phyloP scores from a whole-genome alignment of 2,888 invertebrate genomes.

The Carpatolechia fugitivella region DNA sequence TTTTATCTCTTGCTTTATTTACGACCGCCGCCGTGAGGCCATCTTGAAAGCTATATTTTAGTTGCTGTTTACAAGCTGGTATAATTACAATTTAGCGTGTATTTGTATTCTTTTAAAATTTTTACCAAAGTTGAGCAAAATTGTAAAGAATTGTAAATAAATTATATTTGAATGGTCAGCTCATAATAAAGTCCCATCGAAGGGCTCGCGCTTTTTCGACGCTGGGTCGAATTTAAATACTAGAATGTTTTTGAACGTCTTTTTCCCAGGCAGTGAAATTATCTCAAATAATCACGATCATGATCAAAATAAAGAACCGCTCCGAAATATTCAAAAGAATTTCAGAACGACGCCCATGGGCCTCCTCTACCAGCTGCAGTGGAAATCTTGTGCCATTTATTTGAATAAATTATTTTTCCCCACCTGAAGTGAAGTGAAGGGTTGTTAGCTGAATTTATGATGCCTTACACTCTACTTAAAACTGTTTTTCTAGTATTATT shows the following conservation, averaged over 20 bases:
- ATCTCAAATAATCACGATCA: too few species aligned
- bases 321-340: slow-evolving; percentile 67
- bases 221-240: too few species aligned
- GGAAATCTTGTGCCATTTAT: slow-evolving; percentile 71
- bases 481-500: slow-evolving; percentile 33
- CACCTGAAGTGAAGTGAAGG: slow-evolving; percentile 75
- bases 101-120: too few species aligned
- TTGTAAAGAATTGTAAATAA: too few species aligned
- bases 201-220: too few species aligned
- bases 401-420: slow-evolving; percentile 75
- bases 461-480: slow-evolving; percentile 37
- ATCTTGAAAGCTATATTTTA: slow-evolving; percentile 22
- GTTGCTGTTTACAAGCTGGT: not conserved
- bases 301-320: slow-evolving; percentile 50
- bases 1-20: slow-evolving; percentile 68
- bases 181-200: too few species aligned
- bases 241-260: too few species aligned
- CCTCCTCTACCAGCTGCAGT: slow-evolving; percentile 48
- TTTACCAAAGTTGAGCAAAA: too few species aligned
- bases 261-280: too few species aligned
- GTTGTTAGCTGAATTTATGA: slow-evolving; percentile 65
- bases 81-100: not conserved
- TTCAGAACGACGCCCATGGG: slow-evolving; percentile 65
- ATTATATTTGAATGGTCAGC: too few species aligned
- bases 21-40: slow-evolving; percentile 37